Conservation (phyloP, 1,140 invertebrate genomes). For the Phocides pigmalion region DNA sequence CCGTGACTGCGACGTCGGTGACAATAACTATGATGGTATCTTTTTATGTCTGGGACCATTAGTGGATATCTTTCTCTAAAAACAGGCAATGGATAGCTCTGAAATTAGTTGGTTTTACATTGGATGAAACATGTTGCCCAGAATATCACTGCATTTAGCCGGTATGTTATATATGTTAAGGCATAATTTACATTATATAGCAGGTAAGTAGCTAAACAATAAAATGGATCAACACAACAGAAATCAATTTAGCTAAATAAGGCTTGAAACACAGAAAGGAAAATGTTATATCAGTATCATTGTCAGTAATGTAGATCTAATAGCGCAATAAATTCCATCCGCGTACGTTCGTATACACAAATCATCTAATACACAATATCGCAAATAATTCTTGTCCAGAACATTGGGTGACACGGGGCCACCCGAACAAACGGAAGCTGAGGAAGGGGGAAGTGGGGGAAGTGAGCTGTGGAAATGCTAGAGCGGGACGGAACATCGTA, state of each 20-base stretch:
- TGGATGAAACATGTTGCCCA: too few species aligned
- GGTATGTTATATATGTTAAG: too few species aligned
- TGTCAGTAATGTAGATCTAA: slow-evolving; percentile 42
- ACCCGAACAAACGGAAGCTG: slow-evolving; percentile 69
- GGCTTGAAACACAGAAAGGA: slow-evolving; percentile 10
- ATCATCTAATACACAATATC: slow-evolving; percentile 77
- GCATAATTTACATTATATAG: too few species aligned
- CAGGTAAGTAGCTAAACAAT: too few species aligned
- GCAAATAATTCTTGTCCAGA: slow-evolving; percentile 75
- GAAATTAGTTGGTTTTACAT: too few species aligned
- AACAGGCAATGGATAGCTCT: too few species aligned
- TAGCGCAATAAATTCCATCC: slow-evolving; percentile 56
- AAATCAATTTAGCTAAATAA: slow-evolving; percentile 9
- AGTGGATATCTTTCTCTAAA: too few species aligned
- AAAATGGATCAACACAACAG: not conserved
- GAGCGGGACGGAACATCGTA: slow-evolving; percentile 49
- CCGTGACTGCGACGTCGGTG: not conserved
- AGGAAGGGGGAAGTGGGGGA: slow-evolving; percentile 51
- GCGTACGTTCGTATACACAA: slow-evolving; percentile 65
- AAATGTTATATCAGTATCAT: slow-evolving; percentile 30
- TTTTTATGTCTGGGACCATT: too few species aligned
- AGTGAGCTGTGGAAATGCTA: slow-evolving; percentile 60
- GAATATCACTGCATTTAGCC: too few species aligned
- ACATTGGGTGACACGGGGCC: slow-evolving; percentile 69
- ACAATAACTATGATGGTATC: not conserved